Base-by-base conservation (phyloP, 2,113 vertebrate genomes). In the Balaeniceps rex region DNA sequence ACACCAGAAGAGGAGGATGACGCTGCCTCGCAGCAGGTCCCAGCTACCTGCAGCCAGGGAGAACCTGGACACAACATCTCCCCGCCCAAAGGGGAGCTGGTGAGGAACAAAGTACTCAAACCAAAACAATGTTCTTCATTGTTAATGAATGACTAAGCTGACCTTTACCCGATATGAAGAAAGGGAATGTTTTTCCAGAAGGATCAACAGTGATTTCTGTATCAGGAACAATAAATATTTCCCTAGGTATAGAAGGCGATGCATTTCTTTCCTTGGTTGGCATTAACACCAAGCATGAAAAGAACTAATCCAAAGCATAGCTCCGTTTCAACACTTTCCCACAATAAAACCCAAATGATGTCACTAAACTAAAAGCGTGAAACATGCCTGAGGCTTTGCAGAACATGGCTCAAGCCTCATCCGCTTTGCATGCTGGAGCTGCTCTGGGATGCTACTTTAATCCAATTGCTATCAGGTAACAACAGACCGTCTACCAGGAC, bases 161-260 rank as follows among this genome's bases (percentile, higher is more conserved):
- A 97, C 96, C 97, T 97, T 97, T 96, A 81, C 36, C 84, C 84
- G 3, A 36, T n/a, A 68, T 3, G 33, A 86, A 65, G 36, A 82
- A 88, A 79, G 19, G 17, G 61, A 83, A 76, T 29, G 10, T 33
- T 71, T 87, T 75, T 74, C 90, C 61, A 60, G 25, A 72, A 80
- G 31, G 64, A 82, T 58, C 52, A 79, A 66, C 61, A 38, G 51
- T 71, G 72, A 95, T 90, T 93, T 88, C 89, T 71, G 9, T 49
- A 66, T 52, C 77, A 57, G 40, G 55, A 83, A 54, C 40, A 80
- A 55, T 38, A 71, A 90, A 63, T 78, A 91, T 51, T 90, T 90
- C 78, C 89, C 74, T 51, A 25, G n/a, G 34, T 83, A 85, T 25
- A 61, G 63, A 65, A 84, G 40, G 64, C 3, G 0, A 38, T 17